Conservation (phyloP, 1,140 invertebrate genomes). For the Pinna nobilis region DNA sequence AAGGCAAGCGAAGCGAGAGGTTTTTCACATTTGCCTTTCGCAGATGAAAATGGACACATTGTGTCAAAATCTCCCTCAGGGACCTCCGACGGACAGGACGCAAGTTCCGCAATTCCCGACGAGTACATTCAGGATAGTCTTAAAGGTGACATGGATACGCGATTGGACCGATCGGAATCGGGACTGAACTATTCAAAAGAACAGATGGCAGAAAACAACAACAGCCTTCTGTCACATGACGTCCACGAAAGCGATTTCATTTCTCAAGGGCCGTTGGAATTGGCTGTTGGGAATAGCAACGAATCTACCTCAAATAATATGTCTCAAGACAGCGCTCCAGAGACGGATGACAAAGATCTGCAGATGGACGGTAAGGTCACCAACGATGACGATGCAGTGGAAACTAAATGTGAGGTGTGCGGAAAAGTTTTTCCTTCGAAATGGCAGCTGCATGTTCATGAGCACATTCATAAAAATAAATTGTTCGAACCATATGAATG, state of each 20-base stretch:
- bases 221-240: too few species aligned
- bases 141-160: not conserved
- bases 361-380: conserved; percentile 16
- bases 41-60: conserved; percentile 34
- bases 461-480: conserved; percentile 62
- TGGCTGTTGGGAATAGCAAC: not conserved
- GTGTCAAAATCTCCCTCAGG: conserved; percentile 50
- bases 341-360: not conserved
- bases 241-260: not conserved
- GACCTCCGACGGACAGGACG: conserved; percentile 40
- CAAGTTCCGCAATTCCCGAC: conserved; percentile 17
- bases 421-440: conserved; percentile 53
- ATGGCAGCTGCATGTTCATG: conserved; percentile 57
- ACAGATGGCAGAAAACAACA: too few species aligned
- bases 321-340: conserved; percentile 18
- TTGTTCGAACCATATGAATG: conserved; percentile 63
- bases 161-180: not conserved
- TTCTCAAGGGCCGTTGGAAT: not conserved
- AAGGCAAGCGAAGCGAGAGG: conserved; percentile 18
- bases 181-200: not conserved
- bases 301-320: conserved; percentile 9
- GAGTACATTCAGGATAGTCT: not conserved
- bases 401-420: conserved; percentile 61
- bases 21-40: conserved; percentile 42
- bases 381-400: conserved; percentile 12